Conservation (phyloP, 2,888 invertebrate genomes). For the Thereva nobilitata region DNA sequence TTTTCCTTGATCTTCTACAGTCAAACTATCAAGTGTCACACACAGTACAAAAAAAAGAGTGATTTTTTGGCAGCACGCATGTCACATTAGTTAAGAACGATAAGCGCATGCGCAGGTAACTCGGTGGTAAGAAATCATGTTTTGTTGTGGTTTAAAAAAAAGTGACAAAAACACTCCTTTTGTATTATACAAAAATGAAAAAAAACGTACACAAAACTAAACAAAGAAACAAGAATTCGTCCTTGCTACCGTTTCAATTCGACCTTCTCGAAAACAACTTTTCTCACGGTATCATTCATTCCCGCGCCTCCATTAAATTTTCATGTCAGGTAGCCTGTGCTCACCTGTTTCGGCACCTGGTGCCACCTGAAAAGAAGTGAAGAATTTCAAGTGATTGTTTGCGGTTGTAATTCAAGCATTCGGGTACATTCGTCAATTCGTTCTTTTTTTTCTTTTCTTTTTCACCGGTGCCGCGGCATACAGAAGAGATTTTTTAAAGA, state of each 20-base stretch:
- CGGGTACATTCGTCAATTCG: slow-evolving; percentile 6
- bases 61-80: no score
- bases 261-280: slow-evolving; percentile 14
- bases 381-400: slow-evolving; percentile 29
- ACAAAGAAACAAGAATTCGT: slow-evolving; percentile 8
- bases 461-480: no score
- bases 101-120: no score
- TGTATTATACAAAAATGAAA: not conserved
- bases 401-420: slow-evolving; percentile 32
- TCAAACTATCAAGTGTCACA: no score
- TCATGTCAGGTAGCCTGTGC: slow-evolving; percentile 29
- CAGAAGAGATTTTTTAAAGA: not conserved
- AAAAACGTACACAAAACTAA: not conserved
- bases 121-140: no score
- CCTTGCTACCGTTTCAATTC: slow-evolving; percentile 19
- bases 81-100: no score
- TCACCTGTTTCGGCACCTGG: slow-evolving; percentile 35
- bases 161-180: no score
- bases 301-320: slow-evolving; percentile 30
- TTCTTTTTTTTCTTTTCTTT: slow-evolving; percentile 3
- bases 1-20: no score
- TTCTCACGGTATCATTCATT: slow-evolving; percentile 29
- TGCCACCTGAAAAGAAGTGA: slow-evolving; percentile 24
- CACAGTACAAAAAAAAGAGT: no score
- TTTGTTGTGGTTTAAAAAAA: no score